Evolutionary conservation across 2,888 invertebrate species (phyloP), one percentile per base, ranked within the genome.

Genomic region (Deilephila elpenor): DNA sequence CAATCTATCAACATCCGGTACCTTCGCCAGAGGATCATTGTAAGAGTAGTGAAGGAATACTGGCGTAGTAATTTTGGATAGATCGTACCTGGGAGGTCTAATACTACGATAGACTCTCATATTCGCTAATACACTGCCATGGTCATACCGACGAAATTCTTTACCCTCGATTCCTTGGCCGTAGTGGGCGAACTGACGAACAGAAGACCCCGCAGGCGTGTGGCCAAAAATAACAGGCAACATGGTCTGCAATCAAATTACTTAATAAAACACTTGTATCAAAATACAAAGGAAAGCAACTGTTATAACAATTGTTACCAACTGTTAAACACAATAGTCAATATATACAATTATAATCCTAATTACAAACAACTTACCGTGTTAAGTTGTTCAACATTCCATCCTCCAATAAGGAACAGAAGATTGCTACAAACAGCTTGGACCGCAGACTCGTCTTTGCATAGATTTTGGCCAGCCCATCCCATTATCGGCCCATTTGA

Each of bases 111-210:
- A 97, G 8, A 81, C 88, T 79, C 87, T 84, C 56, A 93, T 85
- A 84, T 97, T 97, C 6, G 91, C 77, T 0, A 89, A 37, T 76
- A 84, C 78, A 53, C 77, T 84, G 17, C 96, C 96, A 75, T 95
- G 91, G 83, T 96, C 96, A 80, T 95, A 96, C 75, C 96, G 95
- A 20, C 95, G 91, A 85, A 96, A 96, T 1, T 86, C 80, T 0
- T 92, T 92, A 0, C 94, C 95, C 17, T 87, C 82, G 29, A 96
- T 95, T 32, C 96, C 93, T 89, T 98, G 98, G 0, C 93, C 96
- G 83, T 96, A 98, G 87, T 98, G 98, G 5, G 96, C 91, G 8
- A 97, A 86, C 86, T 97, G 97, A 81, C 96, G 95, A 0, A 96
- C 95, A 0, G 97, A 95, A 0, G 96, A 94, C 3, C 97, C 97